phyloP scores from a whole-genome alignment of 2,113 vertebrate genomes.

The Peucedramus taeniatus region DNA sequence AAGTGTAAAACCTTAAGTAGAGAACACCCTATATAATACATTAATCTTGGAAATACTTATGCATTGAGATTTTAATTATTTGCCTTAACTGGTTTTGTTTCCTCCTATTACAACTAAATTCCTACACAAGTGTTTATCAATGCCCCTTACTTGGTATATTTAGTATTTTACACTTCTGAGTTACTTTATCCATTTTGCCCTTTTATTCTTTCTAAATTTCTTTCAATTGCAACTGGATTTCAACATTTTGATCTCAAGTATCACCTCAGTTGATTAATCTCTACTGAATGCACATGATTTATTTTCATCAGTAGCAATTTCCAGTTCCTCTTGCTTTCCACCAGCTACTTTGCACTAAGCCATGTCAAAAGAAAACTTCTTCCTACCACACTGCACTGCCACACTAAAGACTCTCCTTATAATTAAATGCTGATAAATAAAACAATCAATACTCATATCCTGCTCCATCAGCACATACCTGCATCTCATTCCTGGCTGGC shows the following conservation, averaged over 20 bases:
- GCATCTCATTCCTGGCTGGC: conserved; percentile 58
- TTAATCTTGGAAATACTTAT: background rate
- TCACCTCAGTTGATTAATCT: background rate
- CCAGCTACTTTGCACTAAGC: background rate
- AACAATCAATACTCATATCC: background rate
- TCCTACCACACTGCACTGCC: background rate
- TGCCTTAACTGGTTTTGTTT: background rate
- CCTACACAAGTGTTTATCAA: background rate
- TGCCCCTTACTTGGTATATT: background rate
- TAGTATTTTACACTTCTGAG: background rate
- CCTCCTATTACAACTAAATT: background rate
- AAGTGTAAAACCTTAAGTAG: background rate
- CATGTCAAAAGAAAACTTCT: background rate
- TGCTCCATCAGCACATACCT: conserved; percentile 59
- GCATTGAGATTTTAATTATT: background rate
- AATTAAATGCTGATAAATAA: background rate
- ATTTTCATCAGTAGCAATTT: background rate
- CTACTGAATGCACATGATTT: accelerated
- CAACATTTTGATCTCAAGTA: background rate
- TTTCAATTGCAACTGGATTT: background rate
- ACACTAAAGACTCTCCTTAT: background rate
- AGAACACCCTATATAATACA: background rate
- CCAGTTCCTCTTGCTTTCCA: background rate
- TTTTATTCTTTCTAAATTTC: background rate
- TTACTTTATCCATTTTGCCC: background rate